phyloP scores from a whole-genome alignment of 2,113 vertebrate species.

The Dicerorhinus sumatrensis region DNA sequence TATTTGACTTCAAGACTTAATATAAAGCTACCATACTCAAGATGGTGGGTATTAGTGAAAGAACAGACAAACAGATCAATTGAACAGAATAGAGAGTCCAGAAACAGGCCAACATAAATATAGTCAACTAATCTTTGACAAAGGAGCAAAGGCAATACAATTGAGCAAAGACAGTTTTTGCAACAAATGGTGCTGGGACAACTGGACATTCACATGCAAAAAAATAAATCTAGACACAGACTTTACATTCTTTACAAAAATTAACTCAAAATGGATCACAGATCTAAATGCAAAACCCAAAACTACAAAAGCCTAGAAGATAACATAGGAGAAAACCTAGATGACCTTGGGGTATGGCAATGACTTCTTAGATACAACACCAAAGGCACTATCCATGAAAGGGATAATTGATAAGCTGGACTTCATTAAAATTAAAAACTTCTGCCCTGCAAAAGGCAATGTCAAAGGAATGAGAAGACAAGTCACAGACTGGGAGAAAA shows the following conservation, averaged over 20 bases:
- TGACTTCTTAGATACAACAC: not conserved
- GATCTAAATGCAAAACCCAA: not conserved
- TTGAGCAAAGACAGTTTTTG: not conserved
- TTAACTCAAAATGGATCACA: not conserved
- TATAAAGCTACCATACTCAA: not conserved
- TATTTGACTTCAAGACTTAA: not conserved
- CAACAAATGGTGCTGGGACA: not conserved
- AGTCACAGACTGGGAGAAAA: not conserved
- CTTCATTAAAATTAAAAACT: not conserved
- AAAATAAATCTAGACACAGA: not conserved
- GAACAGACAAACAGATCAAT: not conserved
- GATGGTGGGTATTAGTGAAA: not conserved
- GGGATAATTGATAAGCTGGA: not conserved
- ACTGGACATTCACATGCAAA: not conserved
- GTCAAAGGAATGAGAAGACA: not conserved
- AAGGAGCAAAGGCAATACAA: not conserved
- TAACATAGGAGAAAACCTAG: not conserved
- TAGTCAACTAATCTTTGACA: not conserved
- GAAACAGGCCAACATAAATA: not conserved
- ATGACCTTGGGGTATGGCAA: not conserved
- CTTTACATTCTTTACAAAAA: not conserved
- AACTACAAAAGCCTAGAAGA: not conserved
- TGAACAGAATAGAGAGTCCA: not conserved
- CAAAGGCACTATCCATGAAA: not conserved
- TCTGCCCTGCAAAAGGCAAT: not conserved